Percentiles rank a stretch among this genome's conserved stretches.
These are phyloP conservation scores for Bubo scandiacus DNA, from an alignment of 2,113 vertebrate species.

Conservation along the genomic window DNA sequence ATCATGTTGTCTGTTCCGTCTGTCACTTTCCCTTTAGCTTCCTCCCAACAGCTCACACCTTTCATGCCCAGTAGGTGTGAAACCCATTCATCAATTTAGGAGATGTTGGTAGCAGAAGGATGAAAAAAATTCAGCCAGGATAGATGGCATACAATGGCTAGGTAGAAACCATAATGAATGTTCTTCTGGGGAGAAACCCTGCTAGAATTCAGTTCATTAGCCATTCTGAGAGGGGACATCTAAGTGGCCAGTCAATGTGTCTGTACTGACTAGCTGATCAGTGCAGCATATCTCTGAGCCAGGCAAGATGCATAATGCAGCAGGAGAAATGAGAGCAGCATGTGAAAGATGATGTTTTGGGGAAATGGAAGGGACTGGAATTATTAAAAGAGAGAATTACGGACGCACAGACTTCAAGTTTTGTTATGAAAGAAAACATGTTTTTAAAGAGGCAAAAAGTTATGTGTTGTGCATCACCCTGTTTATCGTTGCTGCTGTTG, in stretches of 20 bases:
- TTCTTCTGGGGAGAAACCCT: background rate
- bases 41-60: background rate
- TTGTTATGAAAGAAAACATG: background rate
- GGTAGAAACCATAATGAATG: background rate
- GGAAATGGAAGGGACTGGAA: background rate
- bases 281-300: background rate
- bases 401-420: background rate
- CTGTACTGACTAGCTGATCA: background rate
- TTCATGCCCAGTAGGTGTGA: constrained; percentile 32
- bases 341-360: background rate
- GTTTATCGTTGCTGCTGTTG: background rate
- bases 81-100: background rate
- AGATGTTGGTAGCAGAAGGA: background rate
- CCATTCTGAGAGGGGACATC: background rate
- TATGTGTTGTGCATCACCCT: background rate
- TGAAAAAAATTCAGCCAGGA: background rate
- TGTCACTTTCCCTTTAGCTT: constrained; percentile 13
- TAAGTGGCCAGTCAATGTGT: background rate
- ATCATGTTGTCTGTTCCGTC: background rate
- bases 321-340: background rate
- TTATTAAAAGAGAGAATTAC: background rate
- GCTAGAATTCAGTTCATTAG: background rate
- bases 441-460: constrained; percentile 3
- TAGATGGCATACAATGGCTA: background rate
- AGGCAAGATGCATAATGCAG: background rate